Evolutionary conservation across 2,797 vertebrate species (phyloP).

Genomic region (Falco biarmicus): DNA sequence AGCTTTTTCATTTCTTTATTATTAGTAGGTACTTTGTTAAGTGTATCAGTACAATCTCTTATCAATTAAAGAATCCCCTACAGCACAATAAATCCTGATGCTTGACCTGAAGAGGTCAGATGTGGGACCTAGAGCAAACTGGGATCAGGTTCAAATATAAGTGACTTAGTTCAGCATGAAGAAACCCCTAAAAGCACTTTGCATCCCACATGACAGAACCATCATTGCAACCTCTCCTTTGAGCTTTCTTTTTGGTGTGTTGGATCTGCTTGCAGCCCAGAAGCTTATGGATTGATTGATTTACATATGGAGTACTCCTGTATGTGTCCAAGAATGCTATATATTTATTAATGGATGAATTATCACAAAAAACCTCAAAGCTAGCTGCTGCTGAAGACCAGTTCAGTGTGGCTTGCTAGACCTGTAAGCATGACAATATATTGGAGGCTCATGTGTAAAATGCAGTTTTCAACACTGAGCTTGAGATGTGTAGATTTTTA

Average conservation of each 20-base stretch:
- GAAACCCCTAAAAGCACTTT: not conserved
- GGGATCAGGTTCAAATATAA: no score
- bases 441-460: not conserved
- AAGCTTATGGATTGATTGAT: not conserved
- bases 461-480: not conserved
- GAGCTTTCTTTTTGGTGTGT: not conserved
- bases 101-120: not conserved
- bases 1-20: not conserved
- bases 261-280: not conserved
- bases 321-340: not conserved
- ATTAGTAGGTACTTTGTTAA: not conserved
- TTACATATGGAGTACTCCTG: not conserved
- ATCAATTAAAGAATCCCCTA: not conserved
- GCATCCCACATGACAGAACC: not conserved
- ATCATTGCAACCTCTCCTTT: not conserved
- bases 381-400: not conserved
- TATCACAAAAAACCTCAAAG: not conserved
- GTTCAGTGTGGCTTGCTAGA: not conserved
- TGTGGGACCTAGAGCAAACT: not conserved
- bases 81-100: not conserved
- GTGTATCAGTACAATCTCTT: not conserved
- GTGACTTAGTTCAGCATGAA: not conserved
- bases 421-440: rapidly evolving
- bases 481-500: not conserved
- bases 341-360: not conserved